Percentiles rank a stretch among this genome's conserved stretches.
phyloP scores from a whole-genome alignment of 2,888 invertebrate genomes.

The Phaonia tiefii region DNA sequence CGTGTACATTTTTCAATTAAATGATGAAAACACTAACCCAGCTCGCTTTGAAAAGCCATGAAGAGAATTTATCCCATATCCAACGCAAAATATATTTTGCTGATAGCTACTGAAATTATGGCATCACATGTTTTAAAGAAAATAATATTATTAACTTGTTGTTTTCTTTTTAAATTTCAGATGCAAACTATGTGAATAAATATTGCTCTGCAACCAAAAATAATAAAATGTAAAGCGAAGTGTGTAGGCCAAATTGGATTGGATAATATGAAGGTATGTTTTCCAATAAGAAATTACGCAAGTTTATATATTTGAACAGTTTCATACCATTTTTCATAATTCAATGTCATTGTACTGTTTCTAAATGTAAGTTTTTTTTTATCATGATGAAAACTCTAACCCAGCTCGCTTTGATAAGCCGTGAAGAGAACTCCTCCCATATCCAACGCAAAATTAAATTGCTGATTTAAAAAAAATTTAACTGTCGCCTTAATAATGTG shows the following conservation, averaged over 20 bases:
- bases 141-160: slow-evolving; percentile 16
- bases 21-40: slow-evolving; percentile 71
- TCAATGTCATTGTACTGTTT: no score
- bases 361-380: not conserved
- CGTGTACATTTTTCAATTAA: slow-evolving; percentile 26
- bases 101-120: not conserved
- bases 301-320: no score
- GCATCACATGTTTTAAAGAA: not conserved
- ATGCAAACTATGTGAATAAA: no score
- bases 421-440: slow-evolving; percentile 73
- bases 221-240: no score
- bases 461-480: slow-evolving; percentile 33
- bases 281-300: no score
- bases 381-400: slow-evolving; percentile 70
- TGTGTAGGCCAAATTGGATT: no score
- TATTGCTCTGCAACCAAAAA: no score
- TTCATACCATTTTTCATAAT: not conserved
- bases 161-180: no score
- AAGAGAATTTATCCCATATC: slow-evolving; percentile 72
- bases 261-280: no score
- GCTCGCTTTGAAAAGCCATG: slow-evolving; percentile 73
- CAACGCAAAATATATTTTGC: slow-evolving; percentile 61
- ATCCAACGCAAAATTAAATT: slow-evolving; percentile 64
- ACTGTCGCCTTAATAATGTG: no score
- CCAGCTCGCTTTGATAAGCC: slow-evolving; percentile 74